These are phyloP conservation scores for Idris sp. DNA, from an alignment of 1,140 invertebrate species.

Conservation along the genomic window DNA sequence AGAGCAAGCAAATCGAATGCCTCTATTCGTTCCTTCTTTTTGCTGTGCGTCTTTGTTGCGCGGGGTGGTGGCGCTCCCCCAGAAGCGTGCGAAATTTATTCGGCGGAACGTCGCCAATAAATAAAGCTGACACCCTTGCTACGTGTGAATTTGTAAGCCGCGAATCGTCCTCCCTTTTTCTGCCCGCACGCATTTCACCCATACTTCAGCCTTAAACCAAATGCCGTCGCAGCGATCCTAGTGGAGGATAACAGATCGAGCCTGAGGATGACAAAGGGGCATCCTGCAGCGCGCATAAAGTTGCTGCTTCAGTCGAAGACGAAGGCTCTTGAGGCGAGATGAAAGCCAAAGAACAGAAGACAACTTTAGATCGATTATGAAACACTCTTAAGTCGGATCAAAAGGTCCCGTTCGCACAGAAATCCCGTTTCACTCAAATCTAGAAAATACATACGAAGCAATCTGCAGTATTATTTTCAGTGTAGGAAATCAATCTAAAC, in stretches of 20 bases:
- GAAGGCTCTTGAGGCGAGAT: slow-evolving; percentile 23
- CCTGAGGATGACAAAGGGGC: slow-evolving; percentile 57
- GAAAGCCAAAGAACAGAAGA: slow-evolving; percentile 48
- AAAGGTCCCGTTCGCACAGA: slow-evolving; percentile 31
- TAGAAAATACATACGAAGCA: slow-evolving; percentile 31
- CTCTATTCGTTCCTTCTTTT: slow-evolving; percentile 58
- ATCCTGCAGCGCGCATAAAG: slow-evolving; percentile 40
- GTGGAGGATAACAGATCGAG: slow-evolving; percentile 54
- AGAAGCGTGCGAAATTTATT: slow-evolving; percentile 61
- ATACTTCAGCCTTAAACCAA: slow-evolving; percentile 58
- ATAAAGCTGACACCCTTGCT: slow-evolving; percentile 62
- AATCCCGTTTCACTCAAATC: slow-evolving; percentile 24
- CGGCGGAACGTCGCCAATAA: slow-evolving; percentile 61
- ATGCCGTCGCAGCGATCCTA: slow-evolving; percentile 46
- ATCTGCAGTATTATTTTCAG: no score
- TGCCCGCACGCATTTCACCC: slow-evolving; percentile 47
- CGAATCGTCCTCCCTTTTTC: slow-evolving; percentile 50
- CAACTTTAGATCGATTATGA: slow-evolving; percentile 56
- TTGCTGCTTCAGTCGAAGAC: slow-evolving; percentile 27
- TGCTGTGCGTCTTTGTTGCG: slow-evolving; percentile 46
- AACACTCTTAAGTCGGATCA: slow-evolving; percentile 44
- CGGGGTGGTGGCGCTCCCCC: slow-evolving; percentile 33
- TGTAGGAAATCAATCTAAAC: no score
- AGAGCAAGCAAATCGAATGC: slow-evolving; percentile 65
- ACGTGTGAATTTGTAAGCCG: slow-evolving; percentile 63